phyloP scores from a whole-genome alignment of 2,797 vertebrate species.

The Poeciliopsis gracilis region DNA sequence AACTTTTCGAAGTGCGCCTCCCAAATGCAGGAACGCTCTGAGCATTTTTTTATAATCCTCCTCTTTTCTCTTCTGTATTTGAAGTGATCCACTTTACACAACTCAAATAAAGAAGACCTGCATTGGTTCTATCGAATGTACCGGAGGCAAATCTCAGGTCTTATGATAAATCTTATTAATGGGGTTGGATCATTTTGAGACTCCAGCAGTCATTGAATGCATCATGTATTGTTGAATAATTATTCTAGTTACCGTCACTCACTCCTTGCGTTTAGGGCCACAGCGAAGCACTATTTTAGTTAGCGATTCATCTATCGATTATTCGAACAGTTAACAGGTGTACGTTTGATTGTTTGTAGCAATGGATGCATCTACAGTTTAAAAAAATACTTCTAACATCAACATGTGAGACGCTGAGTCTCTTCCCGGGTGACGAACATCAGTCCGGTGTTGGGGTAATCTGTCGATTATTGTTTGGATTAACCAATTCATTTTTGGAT shows the following conservation, averaged over 20 bases:
- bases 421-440: too few species aligned
- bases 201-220: not conserved
- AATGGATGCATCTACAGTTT: too few species aligned
- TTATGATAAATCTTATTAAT: not conserved
- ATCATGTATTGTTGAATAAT: not conserved
- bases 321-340: too few species aligned
- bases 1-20: not conserved
- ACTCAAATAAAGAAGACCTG: not conserved
- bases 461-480: too few species aligned
- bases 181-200: not conserved
- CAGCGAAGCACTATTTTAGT: too few species aligned
- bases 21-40: not conserved
- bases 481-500: too few species aligned
- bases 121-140: not conserved
- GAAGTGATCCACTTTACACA: not conserved
- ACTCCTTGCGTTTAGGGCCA: not conserved
- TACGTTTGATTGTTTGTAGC: too few species aligned
- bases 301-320: too few species aligned
- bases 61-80: not conserved
- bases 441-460: too few species aligned
- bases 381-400: too few species aligned
- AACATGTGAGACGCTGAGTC: too few species aligned
- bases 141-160: not conserved
- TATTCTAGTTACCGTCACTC: not conserved
- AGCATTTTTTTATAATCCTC: not conserved